Evolutionary conservation across 2,797 vertebrate species (phyloP).

Genomic region (Lophotriccus pileatus): DNA sequence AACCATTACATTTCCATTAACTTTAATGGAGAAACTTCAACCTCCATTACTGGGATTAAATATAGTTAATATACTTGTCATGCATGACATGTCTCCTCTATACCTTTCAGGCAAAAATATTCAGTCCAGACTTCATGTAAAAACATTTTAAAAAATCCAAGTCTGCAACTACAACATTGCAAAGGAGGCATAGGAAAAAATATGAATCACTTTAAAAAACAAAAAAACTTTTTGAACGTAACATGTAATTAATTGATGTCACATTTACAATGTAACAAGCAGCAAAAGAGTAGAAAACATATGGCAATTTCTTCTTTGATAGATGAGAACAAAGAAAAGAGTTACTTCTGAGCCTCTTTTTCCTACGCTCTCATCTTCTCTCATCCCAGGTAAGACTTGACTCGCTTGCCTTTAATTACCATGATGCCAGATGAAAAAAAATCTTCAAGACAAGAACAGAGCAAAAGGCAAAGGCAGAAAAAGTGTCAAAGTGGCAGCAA

Average conservation of each 20-base stretch:
- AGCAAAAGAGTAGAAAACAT: not conserved
- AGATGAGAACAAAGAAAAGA: slow-evolving; percentile 15
- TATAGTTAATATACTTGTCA: not conserved
- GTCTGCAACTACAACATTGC: not conserved
- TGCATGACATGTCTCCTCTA: not conserved
- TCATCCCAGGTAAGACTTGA: not conserved
- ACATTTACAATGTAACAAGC: not conserved
- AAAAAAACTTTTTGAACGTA: not conserved
- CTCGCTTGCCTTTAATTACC: slow-evolving; percentile 31
- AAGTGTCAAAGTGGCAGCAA: not conserved
- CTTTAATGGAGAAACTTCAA: not conserved
- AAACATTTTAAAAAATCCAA: not conserved
- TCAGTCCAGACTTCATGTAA: not conserved
- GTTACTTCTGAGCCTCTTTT: not conserved
- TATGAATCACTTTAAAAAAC: not conserved
- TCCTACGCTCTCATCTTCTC: not conserved
- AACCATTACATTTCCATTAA: not conserved
- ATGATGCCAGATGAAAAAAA: not conserved
- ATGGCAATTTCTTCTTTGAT: slow-evolving; percentile 3
- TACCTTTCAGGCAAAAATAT: not conserved
- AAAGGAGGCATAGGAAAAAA: not conserved
- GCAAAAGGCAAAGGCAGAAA: not conserved
- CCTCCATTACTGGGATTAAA: slow-evolving; percentile 11
- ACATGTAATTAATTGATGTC: not conserved
- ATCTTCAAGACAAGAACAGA: not conserved